These are phyloP conservation scores for Siphonodentalium dalli DNA, from an alignment of 2,888 invertebrate species.

Conservation along the genomic window DNA sequence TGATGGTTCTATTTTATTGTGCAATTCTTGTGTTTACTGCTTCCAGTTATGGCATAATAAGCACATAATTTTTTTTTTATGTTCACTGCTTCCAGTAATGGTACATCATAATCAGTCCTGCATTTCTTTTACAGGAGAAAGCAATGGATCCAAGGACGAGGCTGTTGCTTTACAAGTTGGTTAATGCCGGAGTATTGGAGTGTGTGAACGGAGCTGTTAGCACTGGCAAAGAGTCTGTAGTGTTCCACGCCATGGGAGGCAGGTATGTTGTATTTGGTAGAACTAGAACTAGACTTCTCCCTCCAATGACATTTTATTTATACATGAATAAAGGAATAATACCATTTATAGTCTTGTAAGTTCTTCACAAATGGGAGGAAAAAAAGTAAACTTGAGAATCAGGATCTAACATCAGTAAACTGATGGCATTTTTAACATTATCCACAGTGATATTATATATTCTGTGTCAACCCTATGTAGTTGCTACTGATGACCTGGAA, in stretches of 20 bases:
- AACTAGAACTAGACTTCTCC: too few species aligned
- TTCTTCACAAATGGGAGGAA: too few species aligned
- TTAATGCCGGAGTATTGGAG: constrained; percentile 69
- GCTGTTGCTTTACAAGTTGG: constrained; percentile 69
- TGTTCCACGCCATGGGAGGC: constrained; percentile 69
- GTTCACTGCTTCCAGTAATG: neutral
- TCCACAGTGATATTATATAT: too few species aligned
- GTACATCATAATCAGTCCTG: neutral
- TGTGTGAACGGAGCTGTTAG: constrained; percentile 70
- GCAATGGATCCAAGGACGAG: constrained; percentile 71
- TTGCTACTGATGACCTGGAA: too few species aligned
- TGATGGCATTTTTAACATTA: too few species aligned
- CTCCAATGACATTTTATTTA: neutral
- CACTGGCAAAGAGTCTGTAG: constrained; percentile 71
- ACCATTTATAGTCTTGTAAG: too few species aligned
- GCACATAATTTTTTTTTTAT: neutral
- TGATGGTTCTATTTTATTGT: too few species aligned
- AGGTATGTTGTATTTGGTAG: constrained; percentile 56
- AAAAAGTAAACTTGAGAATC: too few species aligned
- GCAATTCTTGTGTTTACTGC: neutral
- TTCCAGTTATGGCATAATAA: neutral
- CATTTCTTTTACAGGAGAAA: constrained; percentile 60
- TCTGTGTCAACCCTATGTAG: too few species aligned
- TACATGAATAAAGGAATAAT: too few species aligned
- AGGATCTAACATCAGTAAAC: too few species aligned